Conservation (phyloP, 1,140 invertebrate genomes). For the Phenacoccus solenopsis region DNA sequence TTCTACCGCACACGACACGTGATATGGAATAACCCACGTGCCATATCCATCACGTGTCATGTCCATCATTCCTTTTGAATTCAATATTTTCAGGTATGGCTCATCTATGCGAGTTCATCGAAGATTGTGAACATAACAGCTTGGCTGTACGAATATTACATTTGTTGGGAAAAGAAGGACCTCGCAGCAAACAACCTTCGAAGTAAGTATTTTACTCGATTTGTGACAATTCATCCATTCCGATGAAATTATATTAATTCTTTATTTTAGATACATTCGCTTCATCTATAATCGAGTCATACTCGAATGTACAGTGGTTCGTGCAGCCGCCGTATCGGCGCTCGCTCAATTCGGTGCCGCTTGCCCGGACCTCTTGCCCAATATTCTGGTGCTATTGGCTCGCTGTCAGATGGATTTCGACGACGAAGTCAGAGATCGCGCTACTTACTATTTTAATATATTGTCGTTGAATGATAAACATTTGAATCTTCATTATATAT, state of each 20-base stretch:
- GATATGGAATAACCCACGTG: too few species aligned
- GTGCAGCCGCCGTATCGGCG: slow-evolving; percentile 92
- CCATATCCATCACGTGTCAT: too few species aligned
- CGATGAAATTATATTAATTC: not conserved
- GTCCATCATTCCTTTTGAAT: not conserved
- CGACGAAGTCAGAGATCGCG: slow-evolving; percentile 95
- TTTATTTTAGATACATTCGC: slow-evolving; percentile 65
- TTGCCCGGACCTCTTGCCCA: slow-evolving; percentile 79
- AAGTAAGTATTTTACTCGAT: slow-evolving; percentile 34
- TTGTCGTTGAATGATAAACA: slow-evolving; percentile 51
- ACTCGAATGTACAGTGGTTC: slow-evolving; percentile 84
- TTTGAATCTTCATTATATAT: slow-evolving; percentile 72
- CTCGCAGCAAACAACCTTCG: slow-evolving; percentile 83
- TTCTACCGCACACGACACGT: too few species aligned
- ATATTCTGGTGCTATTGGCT: slow-evolving; percentile 66
- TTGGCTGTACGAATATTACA: slow-evolving; percentile 94
- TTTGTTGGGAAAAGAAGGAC: slow-evolving; percentile 93
- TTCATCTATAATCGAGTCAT: slow-evolving; percentile 99
- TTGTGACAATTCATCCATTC: not conserved
- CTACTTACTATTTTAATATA: slow-evolving; percentile 90
- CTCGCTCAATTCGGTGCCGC: slow-evolving; percentile 94
- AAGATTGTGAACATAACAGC: slow-evolving; percentile 96
- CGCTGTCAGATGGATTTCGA: slow-evolving; percentile 93
- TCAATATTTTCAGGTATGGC: slow-evolving; percentile 50
- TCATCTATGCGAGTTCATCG: slow-evolving; percentile 98